Conservation (phyloP, 2,888 invertebrate species). For the Fragum sueziense region DNA sequence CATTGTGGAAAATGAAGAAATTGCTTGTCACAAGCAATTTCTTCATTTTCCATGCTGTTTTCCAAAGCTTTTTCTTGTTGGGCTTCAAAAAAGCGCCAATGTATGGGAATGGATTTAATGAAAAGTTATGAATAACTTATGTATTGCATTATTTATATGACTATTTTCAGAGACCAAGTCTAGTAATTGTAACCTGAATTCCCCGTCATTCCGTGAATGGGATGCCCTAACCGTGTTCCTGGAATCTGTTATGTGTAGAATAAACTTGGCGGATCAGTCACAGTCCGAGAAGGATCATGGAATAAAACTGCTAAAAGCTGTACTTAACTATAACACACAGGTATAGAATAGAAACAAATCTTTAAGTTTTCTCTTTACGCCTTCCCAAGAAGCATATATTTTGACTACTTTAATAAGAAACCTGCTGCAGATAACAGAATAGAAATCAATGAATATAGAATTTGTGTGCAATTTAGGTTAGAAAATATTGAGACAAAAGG, state of each 20-base stretch:
- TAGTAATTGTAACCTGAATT: constrained; percentile 83
- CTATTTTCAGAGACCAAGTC: constrained; percentile 39
- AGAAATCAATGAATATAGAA: neutral
- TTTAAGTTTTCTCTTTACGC: too few relatives aligned
- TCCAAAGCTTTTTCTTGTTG: too few relatives aligned
- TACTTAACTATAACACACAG: constrained; percentile 89
- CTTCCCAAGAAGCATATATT: neutral
- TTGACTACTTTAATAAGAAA: neutral
- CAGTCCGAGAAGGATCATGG: constrained; percentile 86
- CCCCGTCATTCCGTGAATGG: constrained; percentile 86
- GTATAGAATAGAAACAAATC: too few relatives aligned
- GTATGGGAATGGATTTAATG: too few relatives aligned
- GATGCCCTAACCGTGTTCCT: constrained; percentile 83
- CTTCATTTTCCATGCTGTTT: neutral
- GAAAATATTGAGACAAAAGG: neutral
- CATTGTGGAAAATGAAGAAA: neutral
- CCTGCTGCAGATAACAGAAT: neutral
- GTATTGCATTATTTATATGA: too few relatives aligned
- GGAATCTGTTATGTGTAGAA: constrained; percentile 92
- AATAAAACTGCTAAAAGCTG: constrained; percentile 89
- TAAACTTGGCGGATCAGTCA: constrained; percentile 85
- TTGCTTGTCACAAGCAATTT: neutral
- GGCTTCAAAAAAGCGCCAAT: too few relatives aligned
- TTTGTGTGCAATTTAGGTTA: neutral
- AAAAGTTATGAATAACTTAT: too few relatives aligned